Evolutionary conservation across 1,140 invertebrate genomes (phyloP), one percentile per base, ranked within the genome.

Genomic region (Charaxes varanes): DNA sequence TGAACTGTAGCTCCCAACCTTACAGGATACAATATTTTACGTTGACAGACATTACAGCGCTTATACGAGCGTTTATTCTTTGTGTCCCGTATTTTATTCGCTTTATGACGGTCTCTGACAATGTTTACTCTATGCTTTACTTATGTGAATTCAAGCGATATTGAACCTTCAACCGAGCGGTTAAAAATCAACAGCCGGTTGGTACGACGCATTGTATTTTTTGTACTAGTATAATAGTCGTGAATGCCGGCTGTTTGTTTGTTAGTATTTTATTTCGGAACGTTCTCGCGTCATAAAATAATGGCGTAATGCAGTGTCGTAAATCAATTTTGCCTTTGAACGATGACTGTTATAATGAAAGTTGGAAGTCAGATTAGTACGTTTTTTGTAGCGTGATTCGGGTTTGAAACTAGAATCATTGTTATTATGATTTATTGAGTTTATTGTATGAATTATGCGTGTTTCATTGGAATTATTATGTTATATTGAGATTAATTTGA

Each of bases 1-100:
- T 64, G 68, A 74, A 58, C 65, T 59, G 47, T 52, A 50, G 63
- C 62, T 62, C 60, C 64, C 67, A 53, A 53, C 43, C 49, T 54
- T 55, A 59, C 76, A 82, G 78, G 76, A 82, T 80, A 78, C 76
- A 77, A 82, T 80, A 82, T 82, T 82, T 82, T 74, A 82, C 57
- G 76, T 78, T 82, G 78, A 82, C 76, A 82, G 78, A 83, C 76
- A 73, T 77, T 80, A 78, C 70, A 77, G 60, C 70, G 62, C 71
- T 82, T 82, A 83, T 48, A 47, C 76, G 65, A 79, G 56, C 78
- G 64, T 71, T 83, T 83, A 83, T 83, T 80, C 78, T 80, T 83
- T 77, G 73, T 78, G 72, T 70, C 70, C 62, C 76, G 74, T 82
- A 82, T 82, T 80, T 82, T 82, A 82, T 82, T 78, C 70, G 73